phyloP scores from a whole-genome alignment of 1,140 invertebrate species.

The Drosophila elegans region DNA sequence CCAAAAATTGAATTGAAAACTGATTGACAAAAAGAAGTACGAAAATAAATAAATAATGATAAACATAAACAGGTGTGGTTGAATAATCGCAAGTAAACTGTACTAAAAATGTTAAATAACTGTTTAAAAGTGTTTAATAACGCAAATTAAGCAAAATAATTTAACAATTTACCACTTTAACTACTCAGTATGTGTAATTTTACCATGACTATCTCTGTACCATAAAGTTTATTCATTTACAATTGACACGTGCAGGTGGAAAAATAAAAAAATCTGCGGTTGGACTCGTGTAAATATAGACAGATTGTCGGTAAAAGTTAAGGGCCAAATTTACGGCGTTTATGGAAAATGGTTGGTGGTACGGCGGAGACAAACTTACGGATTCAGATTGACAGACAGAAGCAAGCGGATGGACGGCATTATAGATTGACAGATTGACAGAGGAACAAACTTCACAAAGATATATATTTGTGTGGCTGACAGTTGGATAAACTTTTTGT shows the following conservation, averaged over 20 bases:
- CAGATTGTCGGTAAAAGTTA: conserved; percentile 24
- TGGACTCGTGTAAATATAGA: conserved; percentile 21
- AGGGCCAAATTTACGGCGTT: conserved; percentile 20
- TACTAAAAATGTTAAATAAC: conserved; percentile 4
- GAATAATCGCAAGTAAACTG: neutral
- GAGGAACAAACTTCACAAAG: neutral
- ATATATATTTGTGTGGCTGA: neutral
- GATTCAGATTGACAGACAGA: conserved; percentile 11
- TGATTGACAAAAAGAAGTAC: conserved; percentile 13
- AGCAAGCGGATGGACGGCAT: conserved; percentile 6
- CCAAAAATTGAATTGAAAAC: conserved; percentile 28
- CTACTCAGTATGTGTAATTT: neutral
- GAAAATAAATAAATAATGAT: conserved; percentile 3
- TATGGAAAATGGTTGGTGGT: conserved; percentile 2
- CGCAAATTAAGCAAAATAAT: conserved; percentile 4
- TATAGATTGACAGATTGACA: conserved; percentile 23
- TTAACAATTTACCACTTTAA: conserved; percentile 1
- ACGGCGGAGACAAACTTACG: neutral
- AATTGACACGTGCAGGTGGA: conserved; percentile 7
- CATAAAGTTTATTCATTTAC: conserved; percentile 5
- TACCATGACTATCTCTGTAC: conserved; percentile 6
- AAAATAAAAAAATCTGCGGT: conserved; percentile 26
- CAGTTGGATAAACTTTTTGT: conserved; percentile 5
- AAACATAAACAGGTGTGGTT: conserved; percentile 20
- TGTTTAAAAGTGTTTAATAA: neutral